Percentiles rank a stretch among this genome's conserved stretches.
These are phyloP conservation scores for Salvelinus sp. DNA, from an alignment of 2,113 vertebrate species.

Conservation along the genomic window DNA sequence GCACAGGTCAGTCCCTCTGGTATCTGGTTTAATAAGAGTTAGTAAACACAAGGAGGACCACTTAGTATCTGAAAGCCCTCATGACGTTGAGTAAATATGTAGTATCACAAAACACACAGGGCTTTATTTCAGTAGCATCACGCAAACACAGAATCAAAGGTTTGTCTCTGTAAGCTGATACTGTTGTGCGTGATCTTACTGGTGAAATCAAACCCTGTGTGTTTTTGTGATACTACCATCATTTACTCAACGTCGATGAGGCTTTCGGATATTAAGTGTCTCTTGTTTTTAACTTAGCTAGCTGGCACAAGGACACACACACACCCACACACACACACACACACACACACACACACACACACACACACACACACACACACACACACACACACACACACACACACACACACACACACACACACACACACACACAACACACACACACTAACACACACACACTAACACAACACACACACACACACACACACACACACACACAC, in stretches of 20 bases:
- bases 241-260: neutral
- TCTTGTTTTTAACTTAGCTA: too few species aligned
- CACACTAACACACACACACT: too few species aligned
- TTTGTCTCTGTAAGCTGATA: too few species aligned
- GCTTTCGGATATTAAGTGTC: neutral
- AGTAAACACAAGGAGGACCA: too few species aligned
- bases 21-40: too few species aligned
- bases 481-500: too few species aligned
- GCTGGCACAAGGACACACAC: too few species aligned
- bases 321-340: too few species aligned
- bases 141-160: neutral
- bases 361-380: too few species aligned
- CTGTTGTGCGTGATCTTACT: slow-evolving; percentile 3
- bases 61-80: neutral
- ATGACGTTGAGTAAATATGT: neutral
- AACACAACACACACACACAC: neutral
- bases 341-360: too few species aligned
- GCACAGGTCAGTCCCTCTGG: too few species aligned
- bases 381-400: neutral
- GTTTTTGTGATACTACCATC: neutral
- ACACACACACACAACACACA: slow-evolving; percentile 16
- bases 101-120: slow-evolving; percentile 5
- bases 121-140: slow-evolving; percentile 14
- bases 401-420: too few species aligned
- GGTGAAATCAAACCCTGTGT: slow-evolving; percentile 16